A percentile compares a stretch with the other conserved stretches of the same genome.
phyloP scores from a whole-genome alignment of 1,140 invertebrate genomes.

The Hesperophylax magnus region DNA sequence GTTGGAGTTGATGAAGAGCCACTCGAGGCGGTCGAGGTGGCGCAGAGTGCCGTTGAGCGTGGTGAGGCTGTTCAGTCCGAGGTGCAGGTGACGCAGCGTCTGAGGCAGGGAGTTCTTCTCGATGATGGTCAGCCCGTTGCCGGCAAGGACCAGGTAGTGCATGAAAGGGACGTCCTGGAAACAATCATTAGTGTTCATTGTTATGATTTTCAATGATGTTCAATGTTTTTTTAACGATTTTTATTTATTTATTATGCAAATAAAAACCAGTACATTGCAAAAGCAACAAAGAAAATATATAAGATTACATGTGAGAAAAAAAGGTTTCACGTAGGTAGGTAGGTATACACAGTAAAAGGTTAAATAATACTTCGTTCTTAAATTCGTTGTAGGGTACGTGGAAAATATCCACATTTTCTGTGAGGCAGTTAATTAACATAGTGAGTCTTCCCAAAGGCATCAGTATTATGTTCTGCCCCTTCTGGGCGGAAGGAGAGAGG shows the following conservation, averaged over 20 bases:
- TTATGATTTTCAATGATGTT: not conserved
- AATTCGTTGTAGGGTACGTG: too few relatives aligned
- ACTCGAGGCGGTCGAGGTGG: slow-evolving; percentile 79
- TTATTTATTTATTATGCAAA: not conserved
- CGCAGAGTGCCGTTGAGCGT: slow-evolving; percentile 82
- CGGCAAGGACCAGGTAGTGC: slow-evolving; percentile 78
- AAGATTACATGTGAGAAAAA: too few relatives aligned
- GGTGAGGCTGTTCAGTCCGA: slow-evolving; percentile 80
- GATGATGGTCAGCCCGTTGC: slow-evolving; percentile 79
- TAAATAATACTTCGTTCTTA: too few relatives aligned
- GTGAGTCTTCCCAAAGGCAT: too few relatives aligned
- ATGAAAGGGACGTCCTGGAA: slow-evolving; percentile 78
- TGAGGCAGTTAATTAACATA: too few relatives aligned
- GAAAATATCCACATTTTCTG: too few relatives aligned
- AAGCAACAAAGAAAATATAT: too few relatives aligned
- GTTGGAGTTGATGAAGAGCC: slow-evolving; percentile 84
- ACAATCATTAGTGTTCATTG: not conserved
- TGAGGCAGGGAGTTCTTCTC: slow-evolving; percentile 77
- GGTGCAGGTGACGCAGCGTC: slow-evolving; percentile 76
- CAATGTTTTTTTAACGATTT: not conserved
- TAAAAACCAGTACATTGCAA: too few relatives aligned
- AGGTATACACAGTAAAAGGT: too few relatives aligned
- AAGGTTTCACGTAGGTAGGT: too few relatives aligned
- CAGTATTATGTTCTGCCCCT: too few relatives aligned
- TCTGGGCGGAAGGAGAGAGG: too few relatives aligned